Evolutionary conservation across 2,888 invertebrate species (phyloP), one percentile per base, ranked within the genome.

Genomic region (Tiphia femorata): DNA sequence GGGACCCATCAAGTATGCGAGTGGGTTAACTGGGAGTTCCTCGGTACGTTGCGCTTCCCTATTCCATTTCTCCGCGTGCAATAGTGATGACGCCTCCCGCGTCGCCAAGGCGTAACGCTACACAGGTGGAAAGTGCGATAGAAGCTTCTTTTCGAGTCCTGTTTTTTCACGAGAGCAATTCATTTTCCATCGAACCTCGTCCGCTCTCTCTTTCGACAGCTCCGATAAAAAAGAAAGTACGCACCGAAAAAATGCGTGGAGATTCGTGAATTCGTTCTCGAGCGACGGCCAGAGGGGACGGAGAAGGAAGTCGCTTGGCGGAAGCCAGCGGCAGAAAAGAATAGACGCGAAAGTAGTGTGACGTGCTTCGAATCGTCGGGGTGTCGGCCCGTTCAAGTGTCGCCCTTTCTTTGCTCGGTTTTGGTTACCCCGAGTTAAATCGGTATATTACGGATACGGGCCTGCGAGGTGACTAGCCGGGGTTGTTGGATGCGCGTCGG

Each of bases 1-100:
- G n/a, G n/a, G n/a, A n/a, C n/a, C n/a, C n/a, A n/a, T n/a, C n/a
- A n/a, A n/a, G n/a, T n/a, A 47, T 29, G 33, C 27, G 50, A 29
- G 33, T n/a, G 44, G 7, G 29, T 44, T 30, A 27, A 73, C 70
- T 73, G 72, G n/a, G 72, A 73, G 67, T 74, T 69, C 63, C 56
- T 61, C 52, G 51, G 56, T 55, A 50, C 59, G 55, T 66, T 12
- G 20, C n/a, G 30, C 65, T 76, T 68, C 54, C 57, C 73, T 73
- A 75, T 76, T 75, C 75, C 77, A 74, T 76, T 75, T 76, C 70
- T 66, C 62, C 65, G 67, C 67, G 62, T 76, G 76, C 75, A 76
- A 75, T 75, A 76, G 73, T 73, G 70, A 78, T 72, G 72, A 73
- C 64, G 68, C n/a, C n/a, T n/a, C n/a, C n/a, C 64, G 62, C 66